Evolutionary conservation across 2,113 vertebrate species (phyloP).

Genomic region (Eira barbara): DNA sequence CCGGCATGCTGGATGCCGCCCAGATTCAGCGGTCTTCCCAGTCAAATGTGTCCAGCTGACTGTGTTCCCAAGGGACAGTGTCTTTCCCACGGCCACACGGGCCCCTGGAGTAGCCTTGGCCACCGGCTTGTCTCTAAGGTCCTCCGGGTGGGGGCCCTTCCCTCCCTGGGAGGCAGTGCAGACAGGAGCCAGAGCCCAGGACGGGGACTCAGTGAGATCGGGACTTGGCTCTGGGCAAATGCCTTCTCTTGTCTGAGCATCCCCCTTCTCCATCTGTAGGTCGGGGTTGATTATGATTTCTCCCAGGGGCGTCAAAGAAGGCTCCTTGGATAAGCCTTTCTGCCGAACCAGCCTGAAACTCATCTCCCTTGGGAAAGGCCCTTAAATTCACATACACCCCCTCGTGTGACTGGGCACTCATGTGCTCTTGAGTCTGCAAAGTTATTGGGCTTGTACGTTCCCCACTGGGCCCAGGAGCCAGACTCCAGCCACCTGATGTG

Average conservation of each 20-base stretch:
- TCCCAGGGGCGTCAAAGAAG: not conserved
- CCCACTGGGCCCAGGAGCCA: not conserved
- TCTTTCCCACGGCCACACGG: constrained; percentile 27
- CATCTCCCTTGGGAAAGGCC: not conserved
- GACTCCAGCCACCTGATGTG: not conserved
- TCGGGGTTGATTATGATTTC: rapidly evolving
- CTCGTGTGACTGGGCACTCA: not conserved
- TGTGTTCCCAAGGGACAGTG: not conserved
- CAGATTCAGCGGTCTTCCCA: constrained; percentile 32
- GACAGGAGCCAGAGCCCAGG: not conserved
- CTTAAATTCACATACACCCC: not conserved
- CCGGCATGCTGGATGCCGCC: not conserved
- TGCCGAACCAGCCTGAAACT: too few species aligned
- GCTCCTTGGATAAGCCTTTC: rapidly evolving
- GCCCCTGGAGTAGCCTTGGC: not conserved
- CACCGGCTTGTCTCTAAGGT: not conserved
- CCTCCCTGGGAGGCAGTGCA: not conserved
- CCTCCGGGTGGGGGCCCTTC: too few species aligned
- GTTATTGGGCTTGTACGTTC: too few species aligned
- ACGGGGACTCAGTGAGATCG: not conserved
- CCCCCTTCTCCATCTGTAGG: too few species aligned
- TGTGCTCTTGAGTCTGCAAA: not conserved
- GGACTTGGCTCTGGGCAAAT: not conserved
- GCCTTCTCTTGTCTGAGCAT: not conserved
- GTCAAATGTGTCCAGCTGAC: constrained; percentile 33